A percentile compares a stretch with the other conserved stretches of the same genome.
These are phyloP conservation scores for Congeria kusceri DNA, from an alignment of 2,888 invertebrate species.

Conservation along the genomic window DNA sequence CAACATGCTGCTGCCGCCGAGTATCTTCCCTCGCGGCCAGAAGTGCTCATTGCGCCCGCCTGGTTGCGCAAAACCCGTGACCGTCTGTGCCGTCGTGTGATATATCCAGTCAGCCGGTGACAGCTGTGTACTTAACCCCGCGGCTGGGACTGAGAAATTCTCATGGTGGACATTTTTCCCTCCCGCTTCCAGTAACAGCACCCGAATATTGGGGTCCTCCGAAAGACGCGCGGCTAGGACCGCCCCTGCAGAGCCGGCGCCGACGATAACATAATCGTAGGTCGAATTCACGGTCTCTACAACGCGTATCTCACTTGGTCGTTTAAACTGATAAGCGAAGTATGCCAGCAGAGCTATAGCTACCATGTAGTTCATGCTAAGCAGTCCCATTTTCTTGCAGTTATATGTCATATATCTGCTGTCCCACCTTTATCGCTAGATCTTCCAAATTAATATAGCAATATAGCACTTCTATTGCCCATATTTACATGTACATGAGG, in stretches of 20 bases:
- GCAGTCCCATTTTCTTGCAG: no score
- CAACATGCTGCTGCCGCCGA: constrained; percentile 94
- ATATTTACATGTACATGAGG: no score
- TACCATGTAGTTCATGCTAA: not conserved
- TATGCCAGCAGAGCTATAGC: constrained; percentile 12
- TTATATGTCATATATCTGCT: no score
- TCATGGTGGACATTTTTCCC: constrained; percentile 83
- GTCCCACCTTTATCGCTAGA: no score
- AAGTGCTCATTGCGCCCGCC: constrained; percentile 88
- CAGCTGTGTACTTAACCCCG: constrained; percentile 82
- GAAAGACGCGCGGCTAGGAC: constrained; percentile 86
- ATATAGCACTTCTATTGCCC: no score
- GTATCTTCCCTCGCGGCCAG: constrained; percentile 96
- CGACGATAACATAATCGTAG: constrained; percentile 76
- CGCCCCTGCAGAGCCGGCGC: constrained; percentile 86
- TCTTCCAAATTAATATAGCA: no score
- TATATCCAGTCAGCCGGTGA: constrained; percentile 83
- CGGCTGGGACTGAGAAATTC: constrained; percentile 85
- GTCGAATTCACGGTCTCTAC: constrained; percentile 14
- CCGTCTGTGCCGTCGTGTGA: constrained; percentile 85
- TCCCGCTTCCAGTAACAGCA: constrained; percentile 85
- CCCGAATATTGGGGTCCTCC: constrained; percentile 80
- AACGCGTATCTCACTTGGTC: not conserved
- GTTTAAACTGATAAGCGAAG: constrained; percentile 5
- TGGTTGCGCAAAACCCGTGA: constrained; percentile 43